phyloP scores from a whole-genome alignment of 2,113 vertebrate genomes.

The Urocynchramus pylzowi region DNA sequence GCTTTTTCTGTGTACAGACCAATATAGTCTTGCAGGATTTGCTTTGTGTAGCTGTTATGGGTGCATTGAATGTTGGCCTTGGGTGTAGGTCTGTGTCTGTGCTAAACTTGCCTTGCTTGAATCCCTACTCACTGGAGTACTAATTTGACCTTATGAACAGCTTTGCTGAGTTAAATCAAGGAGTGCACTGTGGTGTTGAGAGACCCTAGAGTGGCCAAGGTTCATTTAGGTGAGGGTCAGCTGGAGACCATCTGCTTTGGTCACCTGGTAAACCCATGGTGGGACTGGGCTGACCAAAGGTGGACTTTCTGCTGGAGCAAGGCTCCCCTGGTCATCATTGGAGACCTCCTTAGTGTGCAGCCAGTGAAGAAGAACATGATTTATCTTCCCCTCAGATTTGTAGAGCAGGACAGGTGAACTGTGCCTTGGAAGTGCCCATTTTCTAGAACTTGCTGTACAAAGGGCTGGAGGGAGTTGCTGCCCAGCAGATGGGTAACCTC shows the following conservation, averaged over 20 bases:
- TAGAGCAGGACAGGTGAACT: background rate
- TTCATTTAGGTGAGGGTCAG: background rate
- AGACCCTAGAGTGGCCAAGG: background rate
- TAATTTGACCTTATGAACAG: fast-evolving
- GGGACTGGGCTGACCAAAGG: background rate
- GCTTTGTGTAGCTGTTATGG: background rate
- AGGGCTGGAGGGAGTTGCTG: fast-evolving
- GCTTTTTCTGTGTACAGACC: background rate
- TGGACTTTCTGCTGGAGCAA: background rate
- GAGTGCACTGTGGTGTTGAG: background rate
- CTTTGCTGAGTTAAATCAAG: background rate
- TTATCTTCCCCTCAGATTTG: background rate
- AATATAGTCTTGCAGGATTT: background rate
- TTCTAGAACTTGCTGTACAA: fast-evolving
- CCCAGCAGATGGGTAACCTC: background rate
- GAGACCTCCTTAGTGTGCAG: no score
- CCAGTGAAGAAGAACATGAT: background rate
- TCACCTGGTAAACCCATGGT: background rate
- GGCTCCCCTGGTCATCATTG: background rate
- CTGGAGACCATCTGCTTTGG: background rate
- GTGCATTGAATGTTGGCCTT: background rate
- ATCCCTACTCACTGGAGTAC: fast-evolving
- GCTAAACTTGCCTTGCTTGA: background rate
- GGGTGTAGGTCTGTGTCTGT: background rate
- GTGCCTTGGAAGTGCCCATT: background rate